Percentiles rank a stretch among this genome's conserved stretches.
These are phyloP conservation scores for Argyrosomus regius DNA, from an alignment of 2,797 vertebrate genomes.

Conservation along the genomic window DNA sequence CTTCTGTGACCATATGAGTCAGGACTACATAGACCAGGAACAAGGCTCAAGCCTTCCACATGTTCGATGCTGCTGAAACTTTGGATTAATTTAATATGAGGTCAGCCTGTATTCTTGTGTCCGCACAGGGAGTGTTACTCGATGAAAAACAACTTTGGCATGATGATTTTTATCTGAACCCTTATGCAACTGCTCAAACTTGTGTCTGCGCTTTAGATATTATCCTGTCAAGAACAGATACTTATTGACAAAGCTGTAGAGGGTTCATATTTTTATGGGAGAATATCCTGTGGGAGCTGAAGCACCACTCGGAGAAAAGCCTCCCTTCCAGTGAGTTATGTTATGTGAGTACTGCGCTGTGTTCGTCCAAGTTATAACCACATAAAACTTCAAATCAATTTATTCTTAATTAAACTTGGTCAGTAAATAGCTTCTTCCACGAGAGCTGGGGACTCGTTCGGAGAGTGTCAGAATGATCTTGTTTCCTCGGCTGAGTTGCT, in stretches of 20 bases:
- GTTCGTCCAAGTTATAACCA: slow-evolving; percentile 39
- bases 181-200: slow-evolving; percentile 8
- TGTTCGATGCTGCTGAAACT: slow-evolving; percentile 22
- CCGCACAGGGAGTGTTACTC: not conserved
- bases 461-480: slow-evolving; percentile 67
- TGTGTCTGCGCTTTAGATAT: slow-evolving; percentile 32
- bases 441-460: slow-evolving; percentile 44
- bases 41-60: slow-evolving; percentile 25
- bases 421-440: slow-evolving; percentile 52
- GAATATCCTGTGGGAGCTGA: slow-evolving; percentile 18
- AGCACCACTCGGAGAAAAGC: slow-evolving; percentile 9
- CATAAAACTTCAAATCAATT: slow-evolving; percentile 60
- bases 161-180: slow-evolving; percentile 27
- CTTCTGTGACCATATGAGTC: slow-evolving; percentile 45
- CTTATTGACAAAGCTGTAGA: slow-evolving; percentile 28
- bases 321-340: slow-evolving; percentile 30
- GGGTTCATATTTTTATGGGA: slow-evolving; percentile 29
- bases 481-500: slow-evolving; percentile 65
- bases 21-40: slow-evolving; percentile 3
- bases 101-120: slow-evolving; percentile 10
- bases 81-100: slow-evolving; percentile 13
- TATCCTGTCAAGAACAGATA: slow-evolving; percentile 28
- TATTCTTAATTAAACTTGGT: slow-evolving; percentile 59
- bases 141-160: slow-evolving; percentile 14
- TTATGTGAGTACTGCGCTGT: slow-evolving; percentile 7